phyloP scores from a whole-genome alignment of 2,113 vertebrate species.

The Eretmochelys imbricata region DNA sequence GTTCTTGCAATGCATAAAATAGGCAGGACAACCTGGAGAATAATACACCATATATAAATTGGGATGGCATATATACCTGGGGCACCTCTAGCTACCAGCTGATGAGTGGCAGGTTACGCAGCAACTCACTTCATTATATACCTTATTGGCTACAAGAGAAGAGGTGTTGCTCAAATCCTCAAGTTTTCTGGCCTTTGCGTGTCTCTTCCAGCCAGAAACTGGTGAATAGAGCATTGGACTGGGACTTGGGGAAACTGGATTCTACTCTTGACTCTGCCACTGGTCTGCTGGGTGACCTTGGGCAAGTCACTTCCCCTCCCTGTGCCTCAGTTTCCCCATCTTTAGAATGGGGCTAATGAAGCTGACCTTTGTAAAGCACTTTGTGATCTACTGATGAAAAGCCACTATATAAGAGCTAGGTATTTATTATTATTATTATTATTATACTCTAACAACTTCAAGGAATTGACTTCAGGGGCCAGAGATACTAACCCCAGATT shows the following conservation, averaged over 20 bases:
- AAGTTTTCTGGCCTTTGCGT: conserved; percentile 39
- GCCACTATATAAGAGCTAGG: neutral
- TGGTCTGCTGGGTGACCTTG: conserved; percentile 46
- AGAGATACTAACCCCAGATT: neutral
- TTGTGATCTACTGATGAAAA: conserved; percentile 21
- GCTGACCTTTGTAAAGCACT: conserved; percentile 14
- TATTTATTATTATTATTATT: neutral
- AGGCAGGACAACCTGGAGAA: neutral
- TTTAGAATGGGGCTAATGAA: neutral
- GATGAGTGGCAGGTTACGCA: neutral
- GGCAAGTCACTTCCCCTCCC: neutral
- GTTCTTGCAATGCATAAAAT: fast-evolving
- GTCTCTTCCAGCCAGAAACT: conserved; percentile 68
- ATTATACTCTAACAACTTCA: neutral
- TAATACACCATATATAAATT: neutral
- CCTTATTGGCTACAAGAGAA: conserved; percentile 16
- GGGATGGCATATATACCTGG: conserved; percentile 29
- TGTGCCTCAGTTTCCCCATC: neutral
- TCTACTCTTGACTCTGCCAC: conserved; percentile 55
- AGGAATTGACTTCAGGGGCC: neutral
- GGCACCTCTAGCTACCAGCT: neutral
- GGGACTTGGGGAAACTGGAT: conserved; percentile 64
- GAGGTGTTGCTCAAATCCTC: conserved; percentile 55
- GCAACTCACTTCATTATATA: conserved; percentile 58
- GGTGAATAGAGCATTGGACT: conserved; percentile 61